Base-by-base conservation (phyloP, 1,140 invertebrate species). In the Epicauta chinensis region DNA sequence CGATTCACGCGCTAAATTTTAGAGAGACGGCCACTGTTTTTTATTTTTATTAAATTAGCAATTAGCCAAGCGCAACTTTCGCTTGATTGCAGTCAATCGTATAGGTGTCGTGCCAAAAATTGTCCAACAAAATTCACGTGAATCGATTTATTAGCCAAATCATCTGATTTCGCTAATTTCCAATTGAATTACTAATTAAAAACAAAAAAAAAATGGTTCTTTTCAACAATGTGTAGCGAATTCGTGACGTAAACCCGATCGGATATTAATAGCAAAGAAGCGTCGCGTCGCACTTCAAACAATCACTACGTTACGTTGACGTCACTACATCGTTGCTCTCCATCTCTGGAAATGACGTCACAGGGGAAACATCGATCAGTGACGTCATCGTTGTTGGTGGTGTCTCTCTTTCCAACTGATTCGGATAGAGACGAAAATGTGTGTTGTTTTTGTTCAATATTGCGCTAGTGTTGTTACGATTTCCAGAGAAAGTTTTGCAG, bases 401-500 rank as follows among this genome's bases (percentile, higher is more conserved):
- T 17, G 42, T 36, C 14, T 56, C 41, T 54, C 43, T 12, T 9
- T 51, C 39, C 14, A 6, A 15, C 23, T 13, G n/a, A 31, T n/a
- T 39, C 14, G 46, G 7, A n/a, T n/a, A n/a, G n/a, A n/a, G n/a
- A n/a, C n/a, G n/a, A 35, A 17, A 48, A 43, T 13, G 29, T 23
- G 4, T 23, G 32, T 23, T 14, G 16, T 64, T 57, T 54, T 32
- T 43, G 31, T 63, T 43, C 45, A 50, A 41, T 51, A 48, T 47
- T 55, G 62, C 61, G 57, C 53, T 56, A 53, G 57, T 58, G 54
- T 56, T n/a, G n/a, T 7, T 23, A 23, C 61, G 62, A 67, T 62
- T 62, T 62, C 65, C 51, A 59, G 63, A 58, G 65, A 67, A 67
- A 67, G 65, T 65, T 62, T 63, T 63, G 60, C 54, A 59, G 57